phyloP scores from a whole-genome alignment of 2,113 vertebrate species.

The Oreotrochilus melanogaster region DNA sequence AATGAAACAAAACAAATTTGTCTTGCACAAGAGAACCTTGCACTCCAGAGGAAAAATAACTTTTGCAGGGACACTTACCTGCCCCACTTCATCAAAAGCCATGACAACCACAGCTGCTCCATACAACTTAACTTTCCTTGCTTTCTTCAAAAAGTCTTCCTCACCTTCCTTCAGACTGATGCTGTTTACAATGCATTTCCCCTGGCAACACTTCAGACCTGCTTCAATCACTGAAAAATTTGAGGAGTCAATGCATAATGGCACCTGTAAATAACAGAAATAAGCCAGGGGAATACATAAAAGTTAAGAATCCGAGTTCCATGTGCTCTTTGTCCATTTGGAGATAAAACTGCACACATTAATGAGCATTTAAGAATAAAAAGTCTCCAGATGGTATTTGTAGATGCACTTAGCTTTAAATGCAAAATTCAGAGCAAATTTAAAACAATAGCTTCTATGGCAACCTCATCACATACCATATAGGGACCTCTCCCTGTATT shows the following conservation, averaged over 20 bases:
- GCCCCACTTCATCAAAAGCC: slow-evolving; percentile 96
- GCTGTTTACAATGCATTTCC: slow-evolving; percentile 97
- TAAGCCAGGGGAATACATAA: background rate
- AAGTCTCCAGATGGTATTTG: background rate
- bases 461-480: background rate
- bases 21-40: background rate
- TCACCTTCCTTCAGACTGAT: slow-evolving; percentile 98
- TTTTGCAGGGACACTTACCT: slow-evolving; percentile 79
- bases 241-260: slow-evolving; percentile 96
- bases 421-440: background rate
- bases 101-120: slow-evolving; percentile 95
- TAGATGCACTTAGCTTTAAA: background rate
- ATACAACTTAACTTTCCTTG: slow-evolving; percentile 85
- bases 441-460: background rate
- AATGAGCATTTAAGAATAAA: background rate
- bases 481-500: background rate
- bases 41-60: background rate
- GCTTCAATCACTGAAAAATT: slow-evolving; percentile 95
- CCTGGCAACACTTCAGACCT: slow-evolving; percentile 94
- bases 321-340: background rate
- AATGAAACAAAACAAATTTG: background rate
- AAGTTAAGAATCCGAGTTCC: background rate
- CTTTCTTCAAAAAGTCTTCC: slow-evolving; percentile 88
- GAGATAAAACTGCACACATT: background rate
- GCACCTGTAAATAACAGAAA: slow-evolving; percentile 81